These are phyloP conservation scores for Morelia viridis DNA, from an alignment of 2,797 vertebrate species.

Conservation along the genomic window DNA sequence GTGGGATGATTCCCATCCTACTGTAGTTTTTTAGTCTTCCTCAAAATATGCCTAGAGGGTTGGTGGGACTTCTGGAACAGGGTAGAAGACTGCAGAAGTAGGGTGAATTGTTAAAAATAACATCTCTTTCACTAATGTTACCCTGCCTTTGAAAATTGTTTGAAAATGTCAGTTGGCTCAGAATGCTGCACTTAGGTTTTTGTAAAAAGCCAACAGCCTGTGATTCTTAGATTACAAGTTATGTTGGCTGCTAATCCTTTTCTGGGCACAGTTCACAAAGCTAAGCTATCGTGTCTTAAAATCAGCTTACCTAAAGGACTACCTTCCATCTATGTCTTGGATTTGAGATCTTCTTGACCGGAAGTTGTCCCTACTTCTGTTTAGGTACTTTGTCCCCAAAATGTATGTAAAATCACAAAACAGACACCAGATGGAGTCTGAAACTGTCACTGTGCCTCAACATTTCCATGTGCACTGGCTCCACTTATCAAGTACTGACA, in stretches of 20 bases:
- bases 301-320: not conserved
- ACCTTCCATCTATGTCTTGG: not conserved
- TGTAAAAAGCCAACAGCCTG: not conserved
- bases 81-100: not conserved
- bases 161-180: not conserved
- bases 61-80: not conserved
- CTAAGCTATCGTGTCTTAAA: not conserved
- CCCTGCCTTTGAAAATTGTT: not conserved
- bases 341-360: not conserved
- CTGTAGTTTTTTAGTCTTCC: not conserved
- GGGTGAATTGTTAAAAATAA: not conserved
- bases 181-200: not conserved
- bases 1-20: not conserved
- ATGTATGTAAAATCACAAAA: not conserved
- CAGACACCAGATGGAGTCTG: not conserved
- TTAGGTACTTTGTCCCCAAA: not conserved
- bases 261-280: not conserved
- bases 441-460: not conserved
- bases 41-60: not conserved
- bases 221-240: not conserved
- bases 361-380: not conserved
- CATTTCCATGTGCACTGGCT: not conserved
- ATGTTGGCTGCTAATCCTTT: not conserved
- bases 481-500: not conserved
- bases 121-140: not conserved